phyloP scores from a whole-genome alignment of 2,888 invertebrate species.

The Temnothorax ravouxi region DNA sequence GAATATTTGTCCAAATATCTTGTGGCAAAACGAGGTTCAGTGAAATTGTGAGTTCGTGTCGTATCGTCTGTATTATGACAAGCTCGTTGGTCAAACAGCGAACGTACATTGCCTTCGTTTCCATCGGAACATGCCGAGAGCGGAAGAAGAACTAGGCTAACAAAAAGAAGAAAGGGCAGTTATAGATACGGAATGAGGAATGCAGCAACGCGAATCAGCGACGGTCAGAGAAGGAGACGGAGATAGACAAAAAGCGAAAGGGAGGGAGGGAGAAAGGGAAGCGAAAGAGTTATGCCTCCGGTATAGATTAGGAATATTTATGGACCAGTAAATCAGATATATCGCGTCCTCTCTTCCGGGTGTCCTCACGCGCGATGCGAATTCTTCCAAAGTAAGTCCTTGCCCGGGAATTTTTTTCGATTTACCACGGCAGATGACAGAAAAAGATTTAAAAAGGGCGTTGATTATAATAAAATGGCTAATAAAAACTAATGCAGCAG shows the following conservation, averaged over 20 bases:
- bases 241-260: constrained; percentile 48
- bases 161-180: constrained; percentile 56
- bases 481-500: constrained; percentile 19
- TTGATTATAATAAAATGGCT: constrained; percentile 44
- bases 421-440: background rate
- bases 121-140: constrained; percentile 56
- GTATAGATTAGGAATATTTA: constrained; percentile 84
- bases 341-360: constrained; percentile 74
- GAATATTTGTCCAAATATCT: constrained; percentile 15
- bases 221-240: constrained; percentile 51
- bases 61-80: constrained; percentile 8
- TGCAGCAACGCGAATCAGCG: constrained; percentile 48
- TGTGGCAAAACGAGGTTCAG: no score
- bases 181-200: constrained; percentile 32
- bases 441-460: constrained; percentile 10
- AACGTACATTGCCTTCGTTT: constrained; percentile 5
- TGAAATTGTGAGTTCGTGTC: background rate
- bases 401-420: constrained; percentile 11
- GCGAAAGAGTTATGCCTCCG: constrained; percentile 65
- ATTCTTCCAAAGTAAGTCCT: constrained; percentile 76
- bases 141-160: constrained; percentile 60
- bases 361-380: constrained; percentile 71
- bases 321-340: constrained; percentile 82
- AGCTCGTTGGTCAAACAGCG: constrained; percentile 30
- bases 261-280: constrained; percentile 50